Conservation (phyloP, 2,888 invertebrate genomes). For the Yponomeuta evonymella region DNA sequence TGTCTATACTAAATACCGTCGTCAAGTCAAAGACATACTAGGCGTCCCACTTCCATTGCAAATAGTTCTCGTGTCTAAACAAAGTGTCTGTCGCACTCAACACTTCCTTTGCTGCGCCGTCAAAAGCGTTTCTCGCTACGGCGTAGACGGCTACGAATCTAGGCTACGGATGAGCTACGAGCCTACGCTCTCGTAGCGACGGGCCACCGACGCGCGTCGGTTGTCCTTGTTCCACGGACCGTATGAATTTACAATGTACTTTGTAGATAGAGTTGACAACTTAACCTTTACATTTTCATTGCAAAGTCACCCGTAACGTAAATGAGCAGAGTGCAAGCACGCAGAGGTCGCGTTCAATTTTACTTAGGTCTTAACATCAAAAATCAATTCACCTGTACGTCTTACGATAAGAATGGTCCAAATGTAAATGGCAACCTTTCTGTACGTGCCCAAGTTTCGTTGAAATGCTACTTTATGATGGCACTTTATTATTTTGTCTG, state of each 20-base stretch:
- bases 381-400: no score
- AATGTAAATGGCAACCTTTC: no score
- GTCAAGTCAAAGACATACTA: not conserved
- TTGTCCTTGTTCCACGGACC: not conserved
- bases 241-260: not conserved
- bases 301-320: no score
- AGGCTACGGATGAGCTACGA: constrained; percentile 11
- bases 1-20: not conserved
- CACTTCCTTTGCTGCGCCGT: not conserved
- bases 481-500: no score
- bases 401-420: no score
- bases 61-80: not conserved
- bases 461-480: no score
- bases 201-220: not conserved
- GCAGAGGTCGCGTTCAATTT: no score
- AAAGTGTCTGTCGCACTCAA: not conserved
- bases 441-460: no score
- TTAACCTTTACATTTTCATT: no score
- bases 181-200: constrained; percentile 7
- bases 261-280: not conserved
- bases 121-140: constrained; percentile 26
- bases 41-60: not conserved
- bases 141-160: constrained; percentile 29
- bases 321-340: no score
- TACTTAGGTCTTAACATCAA: no score